A percentile compares a stretch with the other conserved stretches of the same genome.
Evolutionary conservation across 2,113 vertebrate genomes (phyloP).

Genomic region (Pelecanoides urinatrix): DNA sequence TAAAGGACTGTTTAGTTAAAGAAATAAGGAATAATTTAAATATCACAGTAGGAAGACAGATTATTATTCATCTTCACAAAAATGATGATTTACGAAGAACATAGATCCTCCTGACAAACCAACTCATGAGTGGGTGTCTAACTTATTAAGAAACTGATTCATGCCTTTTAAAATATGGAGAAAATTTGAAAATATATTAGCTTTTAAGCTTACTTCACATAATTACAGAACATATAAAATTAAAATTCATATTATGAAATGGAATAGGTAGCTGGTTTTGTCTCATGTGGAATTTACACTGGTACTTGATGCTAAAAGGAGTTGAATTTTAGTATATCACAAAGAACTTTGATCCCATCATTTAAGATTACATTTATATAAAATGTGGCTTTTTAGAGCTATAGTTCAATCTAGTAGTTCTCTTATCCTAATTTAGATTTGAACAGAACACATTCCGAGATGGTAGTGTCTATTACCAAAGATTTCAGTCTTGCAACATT

Average conservation of each 20-base stretch:
- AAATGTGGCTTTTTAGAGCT: not conserved
- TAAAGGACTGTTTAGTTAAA: not conserved
- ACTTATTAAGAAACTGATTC: not conserved
- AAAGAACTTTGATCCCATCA: not conserved
- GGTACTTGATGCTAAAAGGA: not conserved
- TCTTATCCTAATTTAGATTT: not conserved
- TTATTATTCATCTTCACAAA: not conserved
- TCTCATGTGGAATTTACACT: not conserved
- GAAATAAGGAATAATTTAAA: not conserved
- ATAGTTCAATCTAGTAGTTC: not conserved
- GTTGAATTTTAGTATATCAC: not conserved
- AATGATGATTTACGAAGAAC: not conserved
- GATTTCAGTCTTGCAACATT: not conserved
- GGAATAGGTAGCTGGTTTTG: not conserved
- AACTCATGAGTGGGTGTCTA: not conserved
- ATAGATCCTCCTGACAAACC: not conserved
- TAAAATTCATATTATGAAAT: not conserved
- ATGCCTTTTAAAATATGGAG: not conserved
- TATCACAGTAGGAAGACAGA: not conserved
- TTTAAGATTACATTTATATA: not conserved
- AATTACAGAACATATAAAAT: not conserved
- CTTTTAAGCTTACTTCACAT: not conserved
- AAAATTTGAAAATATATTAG: not conserved
- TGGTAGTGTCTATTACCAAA: not conserved
- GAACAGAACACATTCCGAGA: not conserved